Conservation (phyloP, 2,113 vertebrate genomes). For the Potamarius usumacintae region DNA sequence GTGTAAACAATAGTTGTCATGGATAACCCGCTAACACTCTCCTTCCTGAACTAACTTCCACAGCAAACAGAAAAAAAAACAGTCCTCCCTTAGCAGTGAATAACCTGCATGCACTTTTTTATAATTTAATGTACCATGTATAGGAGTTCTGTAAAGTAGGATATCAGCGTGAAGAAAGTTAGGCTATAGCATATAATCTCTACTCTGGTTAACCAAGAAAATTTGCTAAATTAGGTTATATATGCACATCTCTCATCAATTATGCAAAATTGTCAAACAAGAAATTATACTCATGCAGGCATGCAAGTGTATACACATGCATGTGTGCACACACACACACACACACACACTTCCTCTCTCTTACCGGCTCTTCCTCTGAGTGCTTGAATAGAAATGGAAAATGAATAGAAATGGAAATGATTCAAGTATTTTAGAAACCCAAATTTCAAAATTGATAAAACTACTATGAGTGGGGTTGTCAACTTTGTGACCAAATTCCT, state of each 20-base stretch:
- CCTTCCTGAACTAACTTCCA: constrained; percentile 32
- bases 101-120: neutral
- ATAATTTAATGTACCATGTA: neutral
- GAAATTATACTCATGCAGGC: constrained; percentile 20
- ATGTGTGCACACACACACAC: neutral
- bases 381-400: constrained; percentile 85
- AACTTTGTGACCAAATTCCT: no score
- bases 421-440: constrained; percentile 66
- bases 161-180: neutral
- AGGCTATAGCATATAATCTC: neutral
- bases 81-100: neutral
- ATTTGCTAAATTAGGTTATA: neutral
- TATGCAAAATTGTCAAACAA: neutral
- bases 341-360: constrained; percentile 58
- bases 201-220: neutral
- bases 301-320: constrained; percentile 32
- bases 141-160: neutral
- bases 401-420: constrained; percentile 63
- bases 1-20: constrained; percentile 35
- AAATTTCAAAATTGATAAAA: constrained; percentile 43
- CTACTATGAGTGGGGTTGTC: neutral
- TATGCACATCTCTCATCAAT: neutral
- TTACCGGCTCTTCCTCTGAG: constrained; percentile 95
- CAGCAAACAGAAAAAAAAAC: neutral
- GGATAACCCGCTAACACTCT: neutral